Evolutionary conservation across 2,888 invertebrate species (phyloP), one percentile per base, ranked within the genome.

Genomic region (Rhabditophanes sp.): DNA sequence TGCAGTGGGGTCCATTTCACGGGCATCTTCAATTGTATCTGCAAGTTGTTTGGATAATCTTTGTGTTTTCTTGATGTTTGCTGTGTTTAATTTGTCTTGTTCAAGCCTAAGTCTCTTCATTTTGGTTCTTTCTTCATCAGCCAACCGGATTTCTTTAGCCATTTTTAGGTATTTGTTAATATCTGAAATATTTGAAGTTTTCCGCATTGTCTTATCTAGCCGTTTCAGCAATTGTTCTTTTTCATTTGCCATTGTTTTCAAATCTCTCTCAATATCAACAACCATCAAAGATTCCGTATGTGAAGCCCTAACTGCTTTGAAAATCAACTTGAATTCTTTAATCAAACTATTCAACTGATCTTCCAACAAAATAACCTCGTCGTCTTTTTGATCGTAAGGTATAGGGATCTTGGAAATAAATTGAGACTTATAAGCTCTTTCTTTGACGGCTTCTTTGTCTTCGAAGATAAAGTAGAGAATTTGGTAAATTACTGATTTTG

Each of bases 211-310:
- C 73, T 46, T 68, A 50, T 76, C 74, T 35, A 75, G 72, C 64
- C 75, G 73, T 55, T 72, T 72, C 44, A 60, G 65, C 64, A 81
- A 75, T 51, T 80, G 78, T 53, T 80, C 80, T 62, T 78, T 76
- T 65, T 85, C 84, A 33, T 79, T 76, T 45, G 81, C 42, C 59
- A 59, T 59, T 4, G 53, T 39, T 37, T 77, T 76, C 32, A 83
- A 76, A 64, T 84, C 84, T 47, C 78, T 76, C 49, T 80, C 76
- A 39, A 85, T 75, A 69, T 84, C 84, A 2, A 75, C 72, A 1
- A 75, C 73, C n/a, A 78, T 75, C 58, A 78, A 76, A 18, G 74
- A 74, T 30, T 73, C 69, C 19, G 65, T 35, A 16, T 8, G 4
- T 4, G 6, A 3, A 12, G 29, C 17, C 8, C 17, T 30, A 30